Evolutionary conservation across 2,797 vertebrate genomes (phyloP).

Genomic region (Oryzias dopingdopingensis): DNA sequence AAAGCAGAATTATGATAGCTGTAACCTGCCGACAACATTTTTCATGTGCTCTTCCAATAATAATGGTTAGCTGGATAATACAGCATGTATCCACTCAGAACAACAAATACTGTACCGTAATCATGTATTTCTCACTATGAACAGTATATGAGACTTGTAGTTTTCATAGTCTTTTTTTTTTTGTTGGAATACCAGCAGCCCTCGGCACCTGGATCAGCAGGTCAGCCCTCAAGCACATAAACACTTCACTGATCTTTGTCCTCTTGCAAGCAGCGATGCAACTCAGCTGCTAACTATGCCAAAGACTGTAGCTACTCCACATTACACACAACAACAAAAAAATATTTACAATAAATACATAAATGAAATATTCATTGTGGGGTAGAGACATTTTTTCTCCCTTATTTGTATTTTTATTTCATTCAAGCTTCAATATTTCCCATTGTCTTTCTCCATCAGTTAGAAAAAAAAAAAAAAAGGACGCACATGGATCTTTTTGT

Average conservation of each 20-base stretch:
- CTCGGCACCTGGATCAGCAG: constrained; percentile 74
- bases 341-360: too few species aligned
- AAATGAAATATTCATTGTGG: too few species aligned
- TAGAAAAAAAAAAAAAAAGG: too few species aligned
- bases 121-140: constrained; percentile 30
- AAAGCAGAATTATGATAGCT: constrained; percentile 50
- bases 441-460: too few species aligned
- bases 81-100: constrained; percentile 53
- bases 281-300: constrained; percentile 69
- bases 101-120: constrained; percentile 36
- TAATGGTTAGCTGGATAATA: constrained; percentile 56
- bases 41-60: constrained; percentile 60
- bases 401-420: too few species aligned
- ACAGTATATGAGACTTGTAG: constrained; percentile 37
- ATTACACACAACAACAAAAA: constrained; percentile 41
- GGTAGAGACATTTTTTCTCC: too few species aligned
- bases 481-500: too few species aligned
- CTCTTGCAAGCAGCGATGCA: constrained; percentile 48
- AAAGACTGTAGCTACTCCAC: constrained; percentile 42
- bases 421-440: too few species aligned
- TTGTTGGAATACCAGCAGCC: constrained; percentile 61
- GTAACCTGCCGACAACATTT: constrained; percentile 51
- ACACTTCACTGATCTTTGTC: constrained; percentile 62
- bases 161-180: constrained; percentile 45
- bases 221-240: constrained; percentile 60